Percentiles rank a stretch among this genome's conserved stretches.
phyloP scores from a whole-genome alignment of 2,888 invertebrate genomes.

The Strigamia crassipes region DNA sequence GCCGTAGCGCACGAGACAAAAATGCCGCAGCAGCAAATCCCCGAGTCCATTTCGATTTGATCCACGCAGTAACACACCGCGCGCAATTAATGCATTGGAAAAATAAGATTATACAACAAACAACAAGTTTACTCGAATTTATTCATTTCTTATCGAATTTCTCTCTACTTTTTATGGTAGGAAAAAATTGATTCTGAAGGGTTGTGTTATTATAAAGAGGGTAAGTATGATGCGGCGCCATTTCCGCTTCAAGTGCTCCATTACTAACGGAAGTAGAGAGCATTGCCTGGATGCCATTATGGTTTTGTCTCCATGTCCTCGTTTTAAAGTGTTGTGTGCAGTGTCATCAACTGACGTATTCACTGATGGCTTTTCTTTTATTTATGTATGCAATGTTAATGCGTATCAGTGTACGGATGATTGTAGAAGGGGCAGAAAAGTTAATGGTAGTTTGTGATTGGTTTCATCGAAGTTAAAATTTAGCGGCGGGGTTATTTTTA shows the following conservation, averaged over 20 bases:
- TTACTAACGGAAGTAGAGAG: slow-evolving; percentile 26
- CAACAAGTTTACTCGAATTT: background rate
- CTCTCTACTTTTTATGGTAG: background rate
- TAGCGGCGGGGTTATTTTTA: no score
- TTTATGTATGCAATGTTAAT: background rate
- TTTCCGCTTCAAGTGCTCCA: slow-evolving; percentile 30
- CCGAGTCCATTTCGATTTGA: background rate
- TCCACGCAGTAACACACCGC: background rate
- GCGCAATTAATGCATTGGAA: background rate
- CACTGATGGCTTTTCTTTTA: background rate
- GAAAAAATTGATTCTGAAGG: background rate
- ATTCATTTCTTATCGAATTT: background rate
- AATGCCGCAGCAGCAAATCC: background rate
- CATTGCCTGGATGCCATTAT: slow-evolving; percentile 3
- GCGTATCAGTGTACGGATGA: background rate
- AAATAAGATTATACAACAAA: background rate
- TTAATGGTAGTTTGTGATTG: no score
- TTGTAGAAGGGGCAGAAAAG: background rate
- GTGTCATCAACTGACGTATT: background rate
- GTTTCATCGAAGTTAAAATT: no score
- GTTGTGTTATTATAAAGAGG: background rate
- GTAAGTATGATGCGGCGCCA: background rate
- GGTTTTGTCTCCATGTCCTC: background rate
- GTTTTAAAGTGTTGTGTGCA: slow-evolving; percentile 1
- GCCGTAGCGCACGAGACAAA: background rate